Percentiles rank a stretch among this genome's conserved stretches.
These are phyloP conservation scores for Eilema griseolum DNA, from an alignment of 2,888 invertebrate species.

Conservation along the genomic window DNA sequence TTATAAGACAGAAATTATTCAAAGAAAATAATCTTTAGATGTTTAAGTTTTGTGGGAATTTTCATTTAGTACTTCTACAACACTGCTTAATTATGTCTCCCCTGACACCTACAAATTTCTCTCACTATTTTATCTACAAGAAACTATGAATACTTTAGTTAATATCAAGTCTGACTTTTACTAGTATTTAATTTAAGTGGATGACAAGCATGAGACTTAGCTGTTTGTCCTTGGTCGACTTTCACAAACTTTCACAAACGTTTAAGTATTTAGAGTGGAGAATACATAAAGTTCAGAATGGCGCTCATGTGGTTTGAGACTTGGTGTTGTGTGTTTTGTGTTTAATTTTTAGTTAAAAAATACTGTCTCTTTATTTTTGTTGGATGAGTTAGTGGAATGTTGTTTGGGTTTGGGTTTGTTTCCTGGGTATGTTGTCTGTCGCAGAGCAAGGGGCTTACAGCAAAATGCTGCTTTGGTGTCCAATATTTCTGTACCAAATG, in stretches of 20 bases:
- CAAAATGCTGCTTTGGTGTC: no score
- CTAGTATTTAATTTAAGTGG: constrained; percentile 23
- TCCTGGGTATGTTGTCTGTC: no score
- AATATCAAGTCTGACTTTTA: constrained; percentile 14
- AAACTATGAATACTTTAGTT: constrained; percentile 20
- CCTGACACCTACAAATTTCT: constrained; percentile 8
- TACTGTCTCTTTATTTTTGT: not conserved
- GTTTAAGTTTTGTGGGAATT: not conserved
- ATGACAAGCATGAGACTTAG: constrained; percentile 28
- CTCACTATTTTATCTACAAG: constrained; percentile 8
- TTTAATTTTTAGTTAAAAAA: constrained; percentile 10
- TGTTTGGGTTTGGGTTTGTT: not conserved
- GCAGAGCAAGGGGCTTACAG: no score
- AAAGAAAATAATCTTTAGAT: not conserved
- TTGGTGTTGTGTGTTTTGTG: constrained; percentile 6
- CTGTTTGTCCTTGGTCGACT: constrained; percentile 18
- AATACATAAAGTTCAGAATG: constrained; percentile 26
- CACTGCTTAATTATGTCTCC: constrained; percentile 1
- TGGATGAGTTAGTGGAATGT: not conserved
- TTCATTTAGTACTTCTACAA: not conserved
- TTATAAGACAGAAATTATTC: not conserved
- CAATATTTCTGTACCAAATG: no score
- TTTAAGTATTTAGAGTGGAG: constrained; percentile 41
- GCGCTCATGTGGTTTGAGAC: constrained; percentile 26
- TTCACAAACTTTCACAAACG: constrained; percentile 26